Base-by-base conservation (phyloP, 2,888 invertebrate species). In the Pomacea canaliculata region DNA sequence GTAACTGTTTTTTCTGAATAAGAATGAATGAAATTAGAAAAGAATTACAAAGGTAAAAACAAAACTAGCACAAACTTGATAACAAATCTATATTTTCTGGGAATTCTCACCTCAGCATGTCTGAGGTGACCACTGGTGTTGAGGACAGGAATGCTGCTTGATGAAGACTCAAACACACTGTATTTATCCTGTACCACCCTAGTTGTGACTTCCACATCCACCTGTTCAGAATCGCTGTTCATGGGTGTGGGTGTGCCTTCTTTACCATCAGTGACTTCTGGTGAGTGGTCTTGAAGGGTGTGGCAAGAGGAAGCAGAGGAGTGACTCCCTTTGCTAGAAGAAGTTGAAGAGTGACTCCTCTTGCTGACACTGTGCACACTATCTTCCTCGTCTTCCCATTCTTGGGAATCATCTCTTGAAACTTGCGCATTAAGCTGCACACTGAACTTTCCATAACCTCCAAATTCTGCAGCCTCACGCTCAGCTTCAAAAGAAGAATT, bases 161-260 rank as follows among this genome's bases (percentile, higher is more conserved):
- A 16, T 56, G 51, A 56, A 56, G 51, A 56, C 51, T 56, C 12
- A 10, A 56, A 16, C 16, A 16, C 2, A 7, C 51, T 16, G 16
- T 13, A 56, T 16, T 56, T 16, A 56, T 56, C 51, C 16, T 56
- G 51, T 10, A 16, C 2, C 51, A 10, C 51, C 12, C 51, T 56
- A 7, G 51, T 56, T 16, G 16, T 4, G 51, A 56, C 51, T 19
- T 13, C 56, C 3, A 37, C 67, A 23, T 77, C 77, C 49, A 62
- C 77, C 51, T 66, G 73, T 56, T 86, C 87, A 51, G 79, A 82
- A 76, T 87, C 86, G 72, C 86, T 86, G 82, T 86, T 86, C n/a
- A 85, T 83, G 37, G 86, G 85, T 7, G 86, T 86, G 10, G 83
- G 81, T 68, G 84, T 85, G 69, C 84, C 87, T 67, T 85, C 83